Percentiles rank a stretch among this genome's conserved stretches.
Evolutionary conservation across 1,140 invertebrate genomes (phyloP).

Genomic region (Colletes latitarsis): DNA sequence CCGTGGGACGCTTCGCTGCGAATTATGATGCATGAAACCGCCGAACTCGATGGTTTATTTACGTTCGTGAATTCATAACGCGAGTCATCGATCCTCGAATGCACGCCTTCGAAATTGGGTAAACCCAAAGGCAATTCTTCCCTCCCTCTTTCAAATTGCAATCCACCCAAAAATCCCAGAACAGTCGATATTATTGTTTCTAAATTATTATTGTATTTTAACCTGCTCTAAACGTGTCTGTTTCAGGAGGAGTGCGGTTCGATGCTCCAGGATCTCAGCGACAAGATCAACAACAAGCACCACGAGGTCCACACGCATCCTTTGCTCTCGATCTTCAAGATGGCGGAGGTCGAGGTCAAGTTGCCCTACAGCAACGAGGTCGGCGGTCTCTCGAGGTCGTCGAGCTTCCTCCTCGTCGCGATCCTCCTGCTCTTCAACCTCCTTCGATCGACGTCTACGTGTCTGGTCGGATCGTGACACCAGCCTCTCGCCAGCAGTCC

Average conservation of each 20-base stretch:
- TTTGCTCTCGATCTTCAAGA: constrained; percentile 93
- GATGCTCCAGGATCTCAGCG: constrained; percentile 89
- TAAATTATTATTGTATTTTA: no score
- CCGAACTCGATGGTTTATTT: neutral
- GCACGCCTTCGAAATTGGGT: no score
- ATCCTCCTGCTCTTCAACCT: constrained; percentile 50
- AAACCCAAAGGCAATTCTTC: no score
- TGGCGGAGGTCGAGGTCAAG: constrained; percentile 92
- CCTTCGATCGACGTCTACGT: constrained; percentile 58
- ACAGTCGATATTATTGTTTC: no score
- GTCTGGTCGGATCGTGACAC: constrained; percentile 59
- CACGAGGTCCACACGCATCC: constrained; percentile 92
- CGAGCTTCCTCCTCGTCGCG: constrained; percentile 59
- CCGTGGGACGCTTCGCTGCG: no score
- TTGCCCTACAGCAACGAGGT: constrained; percentile 75
- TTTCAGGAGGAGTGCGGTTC: constrained; percentile 92
- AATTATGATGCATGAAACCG: no score
- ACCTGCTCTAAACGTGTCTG: neutral
- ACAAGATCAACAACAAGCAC: constrained; percentile 91
- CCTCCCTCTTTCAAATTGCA: no score
- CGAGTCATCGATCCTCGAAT: no score
- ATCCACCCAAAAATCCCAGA: no score
- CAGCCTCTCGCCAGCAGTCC: neutral
- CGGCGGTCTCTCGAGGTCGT: constrained; percentile 43
- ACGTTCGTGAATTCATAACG: no score